A percentile compares a stretch with the other conserved stretches of the same genome.
Evolutionary conservation across 2,888 invertebrate genomes (phyloP).

Genomic region (Conchocele bisecta): DNA sequence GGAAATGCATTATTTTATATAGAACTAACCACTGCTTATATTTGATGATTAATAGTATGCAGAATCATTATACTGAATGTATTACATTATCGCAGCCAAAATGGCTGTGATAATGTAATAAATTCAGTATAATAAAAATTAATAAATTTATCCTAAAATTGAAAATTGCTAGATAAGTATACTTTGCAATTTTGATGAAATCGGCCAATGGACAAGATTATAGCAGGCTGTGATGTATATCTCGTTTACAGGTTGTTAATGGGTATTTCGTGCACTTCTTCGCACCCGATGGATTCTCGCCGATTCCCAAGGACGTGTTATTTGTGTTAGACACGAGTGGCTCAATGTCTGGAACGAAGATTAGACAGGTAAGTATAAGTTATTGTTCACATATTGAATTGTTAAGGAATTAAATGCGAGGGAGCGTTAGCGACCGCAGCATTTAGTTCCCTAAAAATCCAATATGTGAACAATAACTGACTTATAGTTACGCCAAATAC

Average conservation of each 20-base stretch:
- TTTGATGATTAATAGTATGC: too few relatives aligned
- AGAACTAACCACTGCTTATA: too few relatives aligned
- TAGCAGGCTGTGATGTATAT: background rate
- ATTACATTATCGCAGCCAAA: too few relatives aligned
- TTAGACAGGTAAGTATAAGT: conserved; percentile 86
- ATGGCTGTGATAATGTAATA: too few relatives aligned
- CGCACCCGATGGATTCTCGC: conserved; percentile 85
- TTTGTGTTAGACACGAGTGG: conserved; percentile 90
- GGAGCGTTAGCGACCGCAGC: background rate
- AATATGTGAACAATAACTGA: background rate
- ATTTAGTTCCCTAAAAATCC: background rate
- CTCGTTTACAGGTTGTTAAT: conserved; percentile 45
- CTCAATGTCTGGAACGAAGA: conserved; percentile 89
- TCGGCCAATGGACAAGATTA: background rate
- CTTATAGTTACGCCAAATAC: background rate
- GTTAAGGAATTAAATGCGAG: background rate
- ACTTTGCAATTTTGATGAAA: background rate
- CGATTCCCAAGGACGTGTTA: conserved; percentile 86
- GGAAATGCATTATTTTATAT: too few relatives aligned
- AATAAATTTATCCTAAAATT: too few relatives aligned
- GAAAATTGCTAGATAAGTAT: too few relatives aligned
- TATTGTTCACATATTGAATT: too few relatives aligned
- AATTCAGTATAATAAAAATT: too few relatives aligned
- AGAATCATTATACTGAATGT: too few relatives aligned
- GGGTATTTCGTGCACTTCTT: conserved; percentile 90